Base-by-base conservation (phyloP, 1,140 invertebrate species). In the Drosophila kanapiae region DNA sequence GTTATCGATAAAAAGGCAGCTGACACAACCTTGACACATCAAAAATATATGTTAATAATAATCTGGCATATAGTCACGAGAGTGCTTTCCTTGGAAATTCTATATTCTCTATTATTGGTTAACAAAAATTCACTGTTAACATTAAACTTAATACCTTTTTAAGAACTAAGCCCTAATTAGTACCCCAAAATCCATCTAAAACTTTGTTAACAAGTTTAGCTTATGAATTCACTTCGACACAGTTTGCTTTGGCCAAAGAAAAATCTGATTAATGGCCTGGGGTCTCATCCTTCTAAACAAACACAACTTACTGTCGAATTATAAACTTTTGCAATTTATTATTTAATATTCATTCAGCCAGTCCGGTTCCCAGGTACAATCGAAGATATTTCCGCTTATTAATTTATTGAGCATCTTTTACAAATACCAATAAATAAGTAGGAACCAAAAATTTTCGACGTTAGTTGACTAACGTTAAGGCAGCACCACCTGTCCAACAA, bases 401-500 rank as follows among this genome's bases (percentile, higher is more conserved):
- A 35, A 35, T 69, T 68, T 53, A 67, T 27, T 29, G 47, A 29
- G 7, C 29, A 67, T 31, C 35, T 43, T 53, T 53, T 29, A 16
- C 37, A 69, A 67, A 51, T 35, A 69, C 8, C 18, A 40, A 69
- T 35, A 42, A 43, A 49, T 40, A 45, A 35, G 68, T 53, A 38
- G 29, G 38, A 48, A 27, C 35, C 37, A 51, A 62, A 75, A 38
- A 54, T 38, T 33, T n/a, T 13, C 18, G 13, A 74, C 38, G 65
- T 64, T 80, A 51, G 58, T 75, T 78, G 74, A 29, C 53, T 38
- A 38, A 56, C 18, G 51, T 35, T 27, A 4, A 38, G 13, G 18
- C 33, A 38, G 18, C 63, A 75, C 68, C 83, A 87, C 84, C 84
- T 87, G 84, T 90, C 80, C 64, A 53, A 80, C 76, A 62, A 69